A percentile compares a stretch with the other conserved stretches of the same genome.
phyloP scores from a whole-genome alignment of 2,888 invertebrate genomes.

The Bimastos eiseni region DNA sequence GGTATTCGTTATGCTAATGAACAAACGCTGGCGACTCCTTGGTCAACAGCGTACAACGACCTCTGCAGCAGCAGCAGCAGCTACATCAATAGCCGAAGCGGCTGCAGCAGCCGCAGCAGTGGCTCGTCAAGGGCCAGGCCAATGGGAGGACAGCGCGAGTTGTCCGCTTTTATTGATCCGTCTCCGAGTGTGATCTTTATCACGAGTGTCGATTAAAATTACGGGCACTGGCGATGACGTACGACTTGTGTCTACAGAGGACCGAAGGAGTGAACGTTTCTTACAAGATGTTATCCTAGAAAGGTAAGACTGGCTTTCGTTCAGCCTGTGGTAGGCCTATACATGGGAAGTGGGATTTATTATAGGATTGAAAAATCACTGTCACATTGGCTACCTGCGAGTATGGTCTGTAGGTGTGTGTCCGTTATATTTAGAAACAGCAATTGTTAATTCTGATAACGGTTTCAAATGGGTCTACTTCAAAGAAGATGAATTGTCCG shows the following conservation, averaged over 20 bases:
- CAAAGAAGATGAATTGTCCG: not conserved
- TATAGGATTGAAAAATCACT: no score
- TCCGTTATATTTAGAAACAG: not conserved
- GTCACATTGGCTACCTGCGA: no score
- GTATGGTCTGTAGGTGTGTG: not conserved
- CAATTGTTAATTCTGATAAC: not conserved
- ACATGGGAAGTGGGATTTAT: no score
- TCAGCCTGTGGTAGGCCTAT: not conserved
- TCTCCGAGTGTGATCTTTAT: not conserved
- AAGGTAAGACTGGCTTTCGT: not conserved
- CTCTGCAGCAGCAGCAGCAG: not conserved
- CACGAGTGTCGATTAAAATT: not conserved
- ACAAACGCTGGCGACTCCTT: not conserved
- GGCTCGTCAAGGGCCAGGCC: not conserved
- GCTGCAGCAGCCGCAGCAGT: not conserved
- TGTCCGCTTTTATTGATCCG: not conserved
- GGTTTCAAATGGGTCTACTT: not conserved
- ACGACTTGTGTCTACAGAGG: not conserved
- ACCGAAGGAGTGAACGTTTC: not conserved
- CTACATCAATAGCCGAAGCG: not conserved
- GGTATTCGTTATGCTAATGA: not conserved
- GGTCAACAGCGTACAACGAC: not conserved
- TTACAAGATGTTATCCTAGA: not conserved
- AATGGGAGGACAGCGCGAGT: not conserved
- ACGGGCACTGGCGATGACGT: not conserved